phyloP scores from a whole-genome alignment of 2,113 vertebrate genomes.

The Willisornis vidua region DNA sequence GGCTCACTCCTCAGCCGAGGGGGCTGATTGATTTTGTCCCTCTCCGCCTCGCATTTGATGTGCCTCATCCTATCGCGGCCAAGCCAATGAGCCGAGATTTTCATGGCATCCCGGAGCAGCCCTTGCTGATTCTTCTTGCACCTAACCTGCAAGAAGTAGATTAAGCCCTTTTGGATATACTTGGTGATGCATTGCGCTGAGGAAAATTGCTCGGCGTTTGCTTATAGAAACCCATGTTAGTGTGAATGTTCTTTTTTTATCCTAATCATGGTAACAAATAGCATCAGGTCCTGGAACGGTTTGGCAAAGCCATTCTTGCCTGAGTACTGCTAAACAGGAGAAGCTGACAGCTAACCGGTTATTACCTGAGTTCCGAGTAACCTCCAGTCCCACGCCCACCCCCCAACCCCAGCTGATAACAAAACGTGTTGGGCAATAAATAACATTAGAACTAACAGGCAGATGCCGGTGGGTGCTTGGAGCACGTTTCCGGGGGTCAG shows the following conservation, averaged over 20 bases:
- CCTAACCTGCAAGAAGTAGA: slow-evolving; percentile 40
- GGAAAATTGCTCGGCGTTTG: slow-evolving; percentile 64
- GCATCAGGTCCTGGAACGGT: slow-evolving; percentile 27
- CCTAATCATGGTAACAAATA: slow-evolving; percentile 47
- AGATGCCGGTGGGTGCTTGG: neutral
- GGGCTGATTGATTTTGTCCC: neutral
- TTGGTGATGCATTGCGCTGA: slow-evolving; percentile 62
- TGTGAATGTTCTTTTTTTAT: slow-evolving; percentile 7
- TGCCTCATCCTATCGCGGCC: neutral
- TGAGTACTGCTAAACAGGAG: neutral
- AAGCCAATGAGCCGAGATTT: slow-evolving; percentile 36
- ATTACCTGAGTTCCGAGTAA: slow-evolving; percentile 9
- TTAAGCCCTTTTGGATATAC: slow-evolving; percentile 52
- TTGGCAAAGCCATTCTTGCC: slow-evolving; percentile 20
- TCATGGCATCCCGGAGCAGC: neutral
- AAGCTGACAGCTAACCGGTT: slow-evolving; percentile 32
- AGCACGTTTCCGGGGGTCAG: neutral
- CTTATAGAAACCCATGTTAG: slow-evolving; percentile 56
- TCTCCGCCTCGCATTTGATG: neutral
- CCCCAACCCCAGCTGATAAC: neutral
- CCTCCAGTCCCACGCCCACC: neutral
- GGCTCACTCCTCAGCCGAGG: neutral
- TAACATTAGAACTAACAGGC: neutral
- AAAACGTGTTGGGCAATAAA: neutral
- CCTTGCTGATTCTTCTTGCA: neutral